phyloP scores from a whole-genome alignment of 2,888 invertebrate species.

The Blastobasis adustella region DNA sequence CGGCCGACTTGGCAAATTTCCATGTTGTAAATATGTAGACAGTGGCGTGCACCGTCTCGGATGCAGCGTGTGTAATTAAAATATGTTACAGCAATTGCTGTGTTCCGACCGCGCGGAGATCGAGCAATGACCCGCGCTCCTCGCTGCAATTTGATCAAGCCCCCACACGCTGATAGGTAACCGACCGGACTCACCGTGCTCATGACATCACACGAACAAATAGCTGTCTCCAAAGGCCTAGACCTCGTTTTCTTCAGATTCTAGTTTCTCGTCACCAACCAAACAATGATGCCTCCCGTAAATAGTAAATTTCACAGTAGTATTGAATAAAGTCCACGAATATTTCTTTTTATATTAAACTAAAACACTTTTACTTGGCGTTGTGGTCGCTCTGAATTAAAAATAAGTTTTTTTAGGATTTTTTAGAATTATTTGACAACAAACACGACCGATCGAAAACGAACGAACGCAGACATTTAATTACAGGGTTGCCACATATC shows the following conservation, averaged over 20 bases:
- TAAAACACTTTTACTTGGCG: conserved; percentile 9
- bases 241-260: conserved; percentile 21
- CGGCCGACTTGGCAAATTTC: conserved; percentile 64
- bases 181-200: conserved; percentile 44
- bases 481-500: conserved; percentile 11
- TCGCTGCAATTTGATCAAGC: conserved; percentile 11
- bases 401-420: conserved; percentile 7
- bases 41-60: conserved; percentile 16
- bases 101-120: conserved; percentile 27
- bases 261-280: too few species aligned
- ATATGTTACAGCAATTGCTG: conserved; percentile 45
- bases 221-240: conserved; percentile 20
- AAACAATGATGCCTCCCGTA: too few species aligned
- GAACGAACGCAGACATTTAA: too few species aligned
- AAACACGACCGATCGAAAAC: conserved; percentile 10
- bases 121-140: conserved; percentile 42
- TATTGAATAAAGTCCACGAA: too few species aligned
- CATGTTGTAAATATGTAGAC: conserved; percentile 25
- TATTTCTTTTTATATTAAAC: too few species aligned
- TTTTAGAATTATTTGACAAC: conserved; percentile 27
- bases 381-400: conserved; percentile 1
- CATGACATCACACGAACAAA: conserved; percentile 40
- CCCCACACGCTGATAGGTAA: conserved; percentile 15
- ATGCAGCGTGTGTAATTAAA: conserved; percentile 40
- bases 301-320: too few species aligned